Evolutionary conservation across 2,113 vertebrate genomes (phyloP).

Genomic region (Jaculus jaculus): DNA sequence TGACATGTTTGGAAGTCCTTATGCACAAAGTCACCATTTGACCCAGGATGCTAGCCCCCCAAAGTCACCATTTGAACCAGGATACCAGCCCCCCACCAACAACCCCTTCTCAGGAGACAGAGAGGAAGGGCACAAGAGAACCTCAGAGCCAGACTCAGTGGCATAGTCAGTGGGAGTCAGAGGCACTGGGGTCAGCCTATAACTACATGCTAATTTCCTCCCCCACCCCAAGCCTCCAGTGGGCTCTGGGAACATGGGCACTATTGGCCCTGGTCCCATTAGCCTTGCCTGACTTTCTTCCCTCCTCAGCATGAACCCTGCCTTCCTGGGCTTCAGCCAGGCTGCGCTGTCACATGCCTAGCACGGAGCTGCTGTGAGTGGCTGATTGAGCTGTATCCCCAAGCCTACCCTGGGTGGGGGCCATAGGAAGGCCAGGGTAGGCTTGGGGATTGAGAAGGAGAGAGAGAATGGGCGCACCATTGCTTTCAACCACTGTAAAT

Average conservation of each 20-base stretch:
- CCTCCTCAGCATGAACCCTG: neutral
- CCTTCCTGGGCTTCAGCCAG: neutral
- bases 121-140: neutral
- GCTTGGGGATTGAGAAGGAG: no score
- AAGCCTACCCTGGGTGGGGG: no score
- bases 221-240: neutral
- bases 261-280: no score
- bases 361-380: neutral
- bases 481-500: no score
- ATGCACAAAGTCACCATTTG: neutral
- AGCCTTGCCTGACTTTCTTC: neutral
- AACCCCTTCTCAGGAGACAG: neutral
- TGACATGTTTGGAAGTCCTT: neutral
- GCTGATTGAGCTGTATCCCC: no score
- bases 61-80: neutral
- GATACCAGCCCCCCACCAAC: neutral
- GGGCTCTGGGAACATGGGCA: neutral
- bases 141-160: neutral
- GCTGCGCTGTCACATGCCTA: neutral
- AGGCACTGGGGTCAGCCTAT: neutral
- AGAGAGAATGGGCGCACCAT: no score
- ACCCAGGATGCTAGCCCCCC: neutral
- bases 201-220: rapidly evolving
- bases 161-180: neutral
- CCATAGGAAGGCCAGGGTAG: no score